Base-by-base conservation (phyloP, 2,797 vertebrate species). In the Notoglanidium macrostoma region DNA sequence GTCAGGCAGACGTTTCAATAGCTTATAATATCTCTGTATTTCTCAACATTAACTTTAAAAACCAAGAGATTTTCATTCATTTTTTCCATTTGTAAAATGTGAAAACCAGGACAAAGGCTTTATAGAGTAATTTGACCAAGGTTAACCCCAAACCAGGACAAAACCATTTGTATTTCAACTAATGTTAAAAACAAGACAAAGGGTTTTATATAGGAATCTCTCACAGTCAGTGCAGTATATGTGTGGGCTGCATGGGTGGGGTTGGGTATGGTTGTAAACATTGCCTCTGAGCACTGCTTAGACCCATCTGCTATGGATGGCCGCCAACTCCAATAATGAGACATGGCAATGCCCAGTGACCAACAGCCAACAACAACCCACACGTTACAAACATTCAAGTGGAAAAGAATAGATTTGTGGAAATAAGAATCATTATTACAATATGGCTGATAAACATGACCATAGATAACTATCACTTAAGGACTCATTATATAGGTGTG, bases 311-410 rank as follows among this genome's bases (percentile, higher is more conserved):
- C 82, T 90, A 35, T 89, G 90, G 92, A 91, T 40, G 74, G 86
- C 78, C 86, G 94, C 94, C 94, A 95, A 93, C 88, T 88, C 87
- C 85, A 90, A 89, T 88, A 90, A 92, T 90, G 90, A 91, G 91
- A 82, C 84, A 57, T 84, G 87, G 87, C 80, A 63, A 89, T 87
- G 88, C 83, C 90, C 90, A 79, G 87, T 87, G 83, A 87, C 89
- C 87, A 86, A 84, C 89, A 89, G 90, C 87, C 89, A 90, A 88
- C 88, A 90, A 85, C 88, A 89, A 88, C 91, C 88, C 89, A 90
- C 89, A 90, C 84, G 72, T 86, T 90, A 88, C 88, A 89, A 88
- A 89, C 87, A 88, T 84, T 83, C 83, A 89, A 68, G 82, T 51
- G 23, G 83, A 85, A 51, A 89, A 89, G 87, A 90, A 89, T 85